Evolutionary conservation across 2,888 invertebrate genomes (phyloP), one percentile per base, ranked within the genome.

Genomic region (Ectemnius cavifrons): DNA sequence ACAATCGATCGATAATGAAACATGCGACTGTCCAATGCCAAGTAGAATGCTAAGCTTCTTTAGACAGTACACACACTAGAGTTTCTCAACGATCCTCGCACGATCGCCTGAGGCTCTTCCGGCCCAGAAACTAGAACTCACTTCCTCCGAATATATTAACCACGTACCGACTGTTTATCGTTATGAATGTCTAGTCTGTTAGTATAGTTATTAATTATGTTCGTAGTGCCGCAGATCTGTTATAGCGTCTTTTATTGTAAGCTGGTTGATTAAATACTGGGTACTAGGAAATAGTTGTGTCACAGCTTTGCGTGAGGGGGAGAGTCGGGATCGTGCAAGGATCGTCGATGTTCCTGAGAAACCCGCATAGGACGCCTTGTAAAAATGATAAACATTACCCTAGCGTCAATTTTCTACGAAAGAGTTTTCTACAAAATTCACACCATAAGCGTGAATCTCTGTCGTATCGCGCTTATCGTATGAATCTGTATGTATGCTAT

Each of bases 391-490:
- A 78, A 81, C 72, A 87, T 87, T 85, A 89, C 87, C 89, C 87
- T 88, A 89, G 88, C 86, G 90, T 90, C 89, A 90, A 90, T 90
- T 90, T 90, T 90, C 87, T 90, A 90, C 88, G 83, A 88, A 77
- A 84, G 77, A 84, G 77, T 81, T 83, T 83, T 83, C 83, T 83
- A 83, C 83, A 80, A 81, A 73, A 83, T 81, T 83, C 83, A 79
- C 75, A 75, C 78, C 65, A 81, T 83, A 80, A 83, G 79, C 80
- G 83, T 67, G 78, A 52, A 80, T 76, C 37, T 37, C 59, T 65
- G 47, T 67, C 56, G 70, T n/a, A 65, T 80, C 75, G 67, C 80
- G 83, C 84, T 81, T 79, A 81, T 84, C 67, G 78, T 81, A 76
- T 83, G 79, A 83, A 83, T 83, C 71, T 83, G 81, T 83, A 75